Evolutionary conservation across 1,140 invertebrate genomes (phyloP), one percentile per base, ranked within the genome.

Genomic region (Idris sp.): DNA sequence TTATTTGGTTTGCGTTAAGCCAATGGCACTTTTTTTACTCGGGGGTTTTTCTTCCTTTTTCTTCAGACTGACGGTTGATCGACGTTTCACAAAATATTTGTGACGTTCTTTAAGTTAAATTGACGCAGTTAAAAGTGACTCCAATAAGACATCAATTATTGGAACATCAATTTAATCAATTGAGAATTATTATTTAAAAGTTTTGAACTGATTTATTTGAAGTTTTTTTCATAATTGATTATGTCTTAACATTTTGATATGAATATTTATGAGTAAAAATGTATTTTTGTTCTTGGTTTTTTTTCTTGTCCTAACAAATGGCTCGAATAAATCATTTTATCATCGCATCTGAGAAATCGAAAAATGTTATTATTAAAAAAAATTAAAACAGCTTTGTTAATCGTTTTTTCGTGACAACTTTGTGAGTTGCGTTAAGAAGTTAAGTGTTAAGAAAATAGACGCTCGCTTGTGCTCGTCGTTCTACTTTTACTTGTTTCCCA

Each of bases 381-480:
- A 26, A 62, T 61, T 49, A 25, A n/a, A 40, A 48, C 4, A 30
- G 26, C 28, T 62, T 40, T 41, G 33, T 49, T 62, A 62, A 62
- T 62, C 56, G 43, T 40, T 61, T 49, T 61, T 30, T 14, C n/a
- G 2, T 13, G 18, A 48, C 44, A 9, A 25, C n/a, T n/a, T 40
- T 4, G 40, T 4, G 14, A 25, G 31, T 40, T 61, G 19, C 19
- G 43, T 49, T 61, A 40, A 48, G 35, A 49, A 40, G 33, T 48
- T 48, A 61, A 59, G 41, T 46, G 31, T 46, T 59, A 59, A 59
- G 54, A 59, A 59, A 59, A 59, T 41, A 40, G 51, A 56, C 31
- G 22, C 6, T 11, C 44, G 19, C 43, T 49, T 14, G 18, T 22
- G 14, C n/a, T 13, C 41, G 16, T 8, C 1, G 15, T 33, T 40